Percentiles rank a stretch among this genome's conserved stretches.
Evolutionary conservation across 2,888 invertebrate species (phyloP).

Genomic region (Glyphotaelius pellucidus): DNA sequence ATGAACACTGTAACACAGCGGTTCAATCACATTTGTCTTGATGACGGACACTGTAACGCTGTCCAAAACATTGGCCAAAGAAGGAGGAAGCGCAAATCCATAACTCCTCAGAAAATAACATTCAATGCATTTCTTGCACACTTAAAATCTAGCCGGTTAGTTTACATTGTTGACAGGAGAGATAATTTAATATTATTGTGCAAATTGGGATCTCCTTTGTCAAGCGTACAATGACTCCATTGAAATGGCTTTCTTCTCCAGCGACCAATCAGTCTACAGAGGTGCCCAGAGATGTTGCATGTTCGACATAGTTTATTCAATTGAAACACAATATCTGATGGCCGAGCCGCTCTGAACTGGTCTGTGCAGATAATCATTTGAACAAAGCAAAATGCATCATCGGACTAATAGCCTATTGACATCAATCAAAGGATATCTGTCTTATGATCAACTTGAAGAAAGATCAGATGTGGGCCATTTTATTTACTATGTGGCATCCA

Average conservation of each 20-base stretch:
- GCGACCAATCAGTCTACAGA: conserved; percentile 33
- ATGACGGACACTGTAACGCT: too few species aligned
- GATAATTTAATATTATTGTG: neutral
- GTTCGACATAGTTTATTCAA: conserved; percentile 53
- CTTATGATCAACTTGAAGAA: neutral
- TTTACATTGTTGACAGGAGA: neutral
- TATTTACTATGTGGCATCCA: neutral
- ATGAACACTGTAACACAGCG: too few species aligned
- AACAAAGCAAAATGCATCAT: conserved; percentile 54
- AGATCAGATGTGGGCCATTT: neutral
- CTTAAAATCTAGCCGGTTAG: neutral
- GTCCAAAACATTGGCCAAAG: too few species aligned
- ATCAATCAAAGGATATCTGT: conserved; percentile 17
- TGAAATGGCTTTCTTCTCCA: neutral
- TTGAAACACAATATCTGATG: conserved; percentile 62
- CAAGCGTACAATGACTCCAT: conserved; percentile 54
- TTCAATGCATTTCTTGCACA: neutral
- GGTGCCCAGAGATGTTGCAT: conserved; percentile 33
- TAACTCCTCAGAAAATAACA: too few species aligned
- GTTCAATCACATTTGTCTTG: neutral
- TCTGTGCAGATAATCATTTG: conserved; percentile 51
- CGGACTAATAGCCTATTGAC: conserved; percentile 45
- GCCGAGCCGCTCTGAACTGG: conserved; percentile 25
- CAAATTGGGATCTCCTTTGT: conserved; percentile 2
- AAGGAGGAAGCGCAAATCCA: too few species aligned